phyloP scores from a whole-genome alignment of 2,888 invertebrate genomes.

The Heliconius aoede region DNA sequence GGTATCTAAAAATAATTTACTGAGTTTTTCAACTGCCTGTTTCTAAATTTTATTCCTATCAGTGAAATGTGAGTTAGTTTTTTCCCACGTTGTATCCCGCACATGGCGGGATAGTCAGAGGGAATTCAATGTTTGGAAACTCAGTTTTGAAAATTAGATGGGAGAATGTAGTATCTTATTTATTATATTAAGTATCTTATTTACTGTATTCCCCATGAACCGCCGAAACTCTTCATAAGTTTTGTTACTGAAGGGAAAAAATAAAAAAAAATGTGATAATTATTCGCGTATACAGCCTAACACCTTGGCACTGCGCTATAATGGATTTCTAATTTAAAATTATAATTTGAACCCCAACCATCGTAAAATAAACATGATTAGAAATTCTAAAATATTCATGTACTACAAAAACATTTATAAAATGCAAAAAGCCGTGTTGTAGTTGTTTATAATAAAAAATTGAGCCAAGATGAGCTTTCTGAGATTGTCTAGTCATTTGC shows the following conservation, averaged over 20 bases:
- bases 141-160: too few relatives aligned
- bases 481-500: constrained; percentile 20
- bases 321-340: not conserved
- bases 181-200: too few relatives aligned
- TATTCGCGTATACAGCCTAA: not conserved
- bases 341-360: not conserved
- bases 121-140: too few relatives aligned
- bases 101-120: too few relatives aligned
- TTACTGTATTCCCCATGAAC: too few relatives aligned
- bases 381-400: not conserved
- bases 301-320: not conserved
- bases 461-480: constrained; percentile 10
- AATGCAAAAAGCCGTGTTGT: constrained; percentile 5
- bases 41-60: too few relatives aligned
- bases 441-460: constrained; percentile 16
- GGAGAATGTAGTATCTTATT: too few relatives aligned
- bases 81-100: too few relatives aligned
- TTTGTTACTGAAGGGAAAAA: not conserved
- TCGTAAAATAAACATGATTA: not conserved
- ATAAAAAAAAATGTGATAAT: not conserved
- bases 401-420: not conserved
- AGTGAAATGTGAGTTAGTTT: too few relatives aligned
- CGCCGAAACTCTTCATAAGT: not conserved
- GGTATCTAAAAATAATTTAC: too few relatives aligned
- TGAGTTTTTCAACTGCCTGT: too few relatives aligned